phyloP scores from a whole-genome alignment of 1,140 invertebrate species.

The Conus ventricosus region DNA sequence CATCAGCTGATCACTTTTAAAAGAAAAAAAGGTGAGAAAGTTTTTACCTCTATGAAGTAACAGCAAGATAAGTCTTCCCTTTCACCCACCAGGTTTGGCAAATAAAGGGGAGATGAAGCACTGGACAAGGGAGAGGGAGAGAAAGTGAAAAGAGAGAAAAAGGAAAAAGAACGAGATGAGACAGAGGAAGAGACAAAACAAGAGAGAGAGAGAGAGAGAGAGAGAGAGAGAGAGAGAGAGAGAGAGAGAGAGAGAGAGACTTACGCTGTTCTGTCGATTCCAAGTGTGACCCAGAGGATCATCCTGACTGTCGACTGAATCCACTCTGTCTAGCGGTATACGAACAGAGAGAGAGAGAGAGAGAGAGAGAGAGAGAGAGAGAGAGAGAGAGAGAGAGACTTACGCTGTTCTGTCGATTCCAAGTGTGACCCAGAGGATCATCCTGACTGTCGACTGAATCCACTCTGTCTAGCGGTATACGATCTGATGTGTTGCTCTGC shows the following conservation, averaged over 20 bases:
- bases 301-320: constrained; percentile 89
- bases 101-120: not conserved
- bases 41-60: too few relatives aligned
- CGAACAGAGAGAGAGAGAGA: constrained; percentile 68
- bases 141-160: not conserved
- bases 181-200: too few relatives aligned
- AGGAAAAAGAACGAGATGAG: too few relatives aligned
- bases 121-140: not conserved
- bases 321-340: constrained; percentile 84
- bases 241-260: constrained; percentile 58
- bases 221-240: constrained; percentile 5
- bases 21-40: too few relatives aligned
- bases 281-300: constrained; percentile 78
- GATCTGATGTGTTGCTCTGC: constrained; percentile 84
- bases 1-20: too few relatives aligned
- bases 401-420: constrained; percentile 94
- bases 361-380: constrained; percentile 5
- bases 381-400: constrained; percentile 62
- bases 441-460: constrained; percentile 90
- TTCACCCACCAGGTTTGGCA: too few relatives aligned
- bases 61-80: too few relatives aligned
- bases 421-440: constrained; percentile 76
- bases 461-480: constrained; percentile 84
- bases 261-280: constrained; percentile 93
- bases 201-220: not conserved